Conservation (phyloP, 2,797 vertebrate species). For the Crax fasciolata region DNA sequence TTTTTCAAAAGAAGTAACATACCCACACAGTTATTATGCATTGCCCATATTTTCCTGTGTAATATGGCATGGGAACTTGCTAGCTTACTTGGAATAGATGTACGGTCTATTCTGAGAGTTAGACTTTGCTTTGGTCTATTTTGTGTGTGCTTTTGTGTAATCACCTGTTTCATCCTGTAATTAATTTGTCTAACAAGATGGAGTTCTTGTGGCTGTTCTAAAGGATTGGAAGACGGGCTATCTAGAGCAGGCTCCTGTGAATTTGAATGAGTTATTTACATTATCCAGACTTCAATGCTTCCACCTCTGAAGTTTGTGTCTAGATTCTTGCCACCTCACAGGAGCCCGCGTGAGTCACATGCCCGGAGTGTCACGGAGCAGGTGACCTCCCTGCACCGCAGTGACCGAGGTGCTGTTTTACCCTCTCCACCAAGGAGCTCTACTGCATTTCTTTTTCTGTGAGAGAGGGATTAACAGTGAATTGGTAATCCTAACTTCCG, state of each 20-base stretch:
- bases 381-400: background rate
- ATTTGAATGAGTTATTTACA: background rate
- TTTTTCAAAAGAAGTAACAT: background rate
- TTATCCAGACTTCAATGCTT: background rate
- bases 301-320: background rate
- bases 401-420: background rate
- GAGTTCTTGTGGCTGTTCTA: background rate
- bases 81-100: background rate
- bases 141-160: slow-evolving; percentile 2
- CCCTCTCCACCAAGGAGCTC: background rate
- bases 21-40: background rate
- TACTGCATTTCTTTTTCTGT: background rate
- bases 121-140: background rate
- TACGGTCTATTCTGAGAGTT: background rate
- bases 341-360: background rate
- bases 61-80: background rate
- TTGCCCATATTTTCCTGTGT: background rate
- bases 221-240: background rate
- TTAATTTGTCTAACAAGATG: background rate
- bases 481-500: background rate
- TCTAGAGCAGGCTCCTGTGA: background rate
- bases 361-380: background rate
- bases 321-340: background rate
- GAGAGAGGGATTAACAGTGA: background rate
- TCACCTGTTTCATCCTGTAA: background rate